A percentile compares a stretch with the other conserved stretches of the same genome.
These are phyloP conservation scores for Pseudanteris insignis DNA, from an alignment of 2,888 invertebrate genomes.

Conservation along the genomic window DNA sequence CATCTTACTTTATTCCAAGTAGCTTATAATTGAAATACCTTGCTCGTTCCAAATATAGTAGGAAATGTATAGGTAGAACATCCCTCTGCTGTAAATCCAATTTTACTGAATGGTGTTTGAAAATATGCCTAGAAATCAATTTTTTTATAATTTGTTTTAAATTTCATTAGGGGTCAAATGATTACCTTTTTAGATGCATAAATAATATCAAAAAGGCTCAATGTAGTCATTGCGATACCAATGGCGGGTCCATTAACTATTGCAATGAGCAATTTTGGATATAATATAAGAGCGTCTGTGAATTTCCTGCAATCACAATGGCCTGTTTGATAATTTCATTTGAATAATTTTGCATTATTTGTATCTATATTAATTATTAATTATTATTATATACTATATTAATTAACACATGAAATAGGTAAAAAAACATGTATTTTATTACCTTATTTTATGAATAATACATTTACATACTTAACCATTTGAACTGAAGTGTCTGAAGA, in stretches of 20 bases:
- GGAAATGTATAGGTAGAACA: conserved; percentile 90
- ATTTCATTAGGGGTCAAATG: background rate
- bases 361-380: too few relatives aligned
- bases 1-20: too few relatives aligned
- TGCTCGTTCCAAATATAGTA: conserved; percentile 81
- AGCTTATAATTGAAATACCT: too few relatives aligned
- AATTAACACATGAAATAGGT: background rate
- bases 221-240: conserved; percentile 86
- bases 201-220: conserved; percentile 87
- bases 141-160: too few relatives aligned
- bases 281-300: conserved; percentile 81
- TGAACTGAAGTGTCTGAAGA: background rate
- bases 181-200: conserved; percentile 85
- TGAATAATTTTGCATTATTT: too few relatives aligned
- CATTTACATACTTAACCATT: conserved; percentile 12
- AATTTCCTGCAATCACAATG: conserved; percentile 70
- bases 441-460: background rate
- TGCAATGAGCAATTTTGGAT: conserved; percentile 87
- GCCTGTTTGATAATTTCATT: too few relatives aligned
- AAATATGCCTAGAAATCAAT: conserved; percentile 77
- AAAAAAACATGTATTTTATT: background rate
- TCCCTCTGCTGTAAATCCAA: conserved; percentile 90
- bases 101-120: conserved; percentile 83
- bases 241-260: conserved; percentile 95
- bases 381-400: too few relatives aligned